Evolutionary conservation across 2,797 vertebrate species (phyloP), one percentile per base, ranked within the genome.

Genomic region (Zalophus californianus): DNA sequence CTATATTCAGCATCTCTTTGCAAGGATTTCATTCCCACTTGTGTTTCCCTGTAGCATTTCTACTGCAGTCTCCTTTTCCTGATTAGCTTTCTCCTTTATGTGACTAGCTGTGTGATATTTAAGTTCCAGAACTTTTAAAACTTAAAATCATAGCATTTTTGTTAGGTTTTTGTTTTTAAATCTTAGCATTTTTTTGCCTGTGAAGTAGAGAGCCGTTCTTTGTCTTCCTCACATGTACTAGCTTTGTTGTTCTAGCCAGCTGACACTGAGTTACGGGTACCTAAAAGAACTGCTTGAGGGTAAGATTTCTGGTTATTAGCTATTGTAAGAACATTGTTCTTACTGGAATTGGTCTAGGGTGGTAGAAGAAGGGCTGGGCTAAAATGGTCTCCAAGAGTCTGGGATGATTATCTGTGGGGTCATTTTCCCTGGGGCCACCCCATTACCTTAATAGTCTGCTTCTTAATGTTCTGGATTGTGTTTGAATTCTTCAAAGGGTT

Each of bases 401-500:
- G 15, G 21, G 54, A 68, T 91, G 41, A 62, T 84, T 73, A 66
- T 88, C 25, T 73, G 25, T 66, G 50, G 38, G 79, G 23, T 79
- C 78, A 82, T 93, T 91, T 87, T 91, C 32, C 90, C 60, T 94
- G 70, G 58, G 56, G 50, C 62, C 20, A 73, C 78, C n/a, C 20
- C 20, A 14, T 78, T 92, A 80, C 41, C n/a, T 7, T 88, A 94
- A 41, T 72, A 58, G 50, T 94, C 27, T 85, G 23, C 70, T 96
- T 80, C 85, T 60, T 78, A 72, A 60, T 54, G 52, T 92, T 83
- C 32, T 78, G 52, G 56, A 25, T 89, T 85, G 38, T 93, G 15
- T 93, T 86, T 82, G 60, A 96, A 90, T 93, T 97, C 92, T 79
- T 94, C 58, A 97, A 35, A 92, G 58, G 35, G 77, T 96, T 97